Conservation (phyloP, 2,888 invertebrate species). For the Caenorhabditis auriculariae region DNA sequence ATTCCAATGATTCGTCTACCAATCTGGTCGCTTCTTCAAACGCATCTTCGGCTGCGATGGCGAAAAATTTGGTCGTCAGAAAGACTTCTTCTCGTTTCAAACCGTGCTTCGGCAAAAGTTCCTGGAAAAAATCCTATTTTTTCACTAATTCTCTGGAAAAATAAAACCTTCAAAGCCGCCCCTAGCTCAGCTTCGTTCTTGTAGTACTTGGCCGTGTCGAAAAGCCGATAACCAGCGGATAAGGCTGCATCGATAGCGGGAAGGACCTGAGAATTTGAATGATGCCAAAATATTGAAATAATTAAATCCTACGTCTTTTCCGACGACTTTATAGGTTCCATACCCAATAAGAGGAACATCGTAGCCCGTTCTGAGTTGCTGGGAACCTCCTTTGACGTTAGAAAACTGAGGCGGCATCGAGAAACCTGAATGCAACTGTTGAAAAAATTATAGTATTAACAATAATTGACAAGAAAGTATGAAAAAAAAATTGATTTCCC, state of each 20-base stretch:
- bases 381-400: constrained; percentile 30
- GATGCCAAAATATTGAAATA: not conserved
- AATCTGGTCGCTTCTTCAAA: constrained; percentile 16
- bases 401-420: constrained; percentile 19
- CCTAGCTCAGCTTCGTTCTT: constrained; percentile 77
- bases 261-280: constrained; percentile 9
- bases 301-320: constrained; percentile 11
- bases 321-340: constrained; percentile 57
- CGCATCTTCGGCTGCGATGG: constrained; percentile 30
- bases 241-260: constrained; percentile 63
- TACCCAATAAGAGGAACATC: constrained; percentile 59
- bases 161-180: constrained; percentile 68
- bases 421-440: too few relatives aligned
- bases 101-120: constrained; percentile 74
- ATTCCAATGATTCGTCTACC: constrained; percentile 49
- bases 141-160: not conserved
- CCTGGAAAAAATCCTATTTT: constrained; percentile 38
- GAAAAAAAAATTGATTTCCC: too few relatives aligned
- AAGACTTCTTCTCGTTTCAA: constrained; percentile 77
- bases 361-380: constrained; percentile 46
- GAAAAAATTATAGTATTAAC: too few relatives aligned
- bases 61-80: constrained; percentile 76
- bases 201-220: constrained; percentile 79
- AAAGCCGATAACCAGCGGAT: constrained; percentile 64
- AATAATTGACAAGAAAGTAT: too few relatives aligned